A percentile compares a stretch with the other conserved stretches of the same genome.
These are phyloP conservation scores for Myxocyprinus asiaticus DNA, from an alignment of 2,113 vertebrate species.

Conservation along the genomic window DNA sequence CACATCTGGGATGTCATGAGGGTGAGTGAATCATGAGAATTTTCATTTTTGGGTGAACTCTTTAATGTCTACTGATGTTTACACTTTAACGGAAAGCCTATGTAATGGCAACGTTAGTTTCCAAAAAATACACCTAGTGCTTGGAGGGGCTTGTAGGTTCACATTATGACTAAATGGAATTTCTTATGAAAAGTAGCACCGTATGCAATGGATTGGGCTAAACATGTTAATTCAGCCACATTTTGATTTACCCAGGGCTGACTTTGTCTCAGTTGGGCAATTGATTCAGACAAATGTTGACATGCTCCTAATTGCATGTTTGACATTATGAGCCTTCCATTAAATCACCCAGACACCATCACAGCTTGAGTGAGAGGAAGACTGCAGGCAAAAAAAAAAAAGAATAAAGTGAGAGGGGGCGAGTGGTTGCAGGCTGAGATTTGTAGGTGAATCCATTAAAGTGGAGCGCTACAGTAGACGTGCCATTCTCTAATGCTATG, in stretches of 20 bases:
- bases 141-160: no score
- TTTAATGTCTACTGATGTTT: no score
- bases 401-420: neutral
- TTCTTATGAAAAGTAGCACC: neutral
- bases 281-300: constrained; percentile 58
- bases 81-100: no score
- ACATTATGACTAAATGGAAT: no score
- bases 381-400: neutral
- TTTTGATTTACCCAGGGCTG: constrained; percentile 19
- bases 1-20: no score
- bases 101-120: no score
- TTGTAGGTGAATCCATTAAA: constrained; percentile 39
- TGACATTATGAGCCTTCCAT: constrained; percentile 60
- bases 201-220: neutral
- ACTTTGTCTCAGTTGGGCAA: constrained; percentile 45
- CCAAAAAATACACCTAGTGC: no score
- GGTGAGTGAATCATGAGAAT: no score
- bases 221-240: constrained; percentile 9
- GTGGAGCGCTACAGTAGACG: neutral
- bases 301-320: constrained; percentile 62
- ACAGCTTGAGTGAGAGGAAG: constrained; percentile 26
- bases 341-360: constrained; percentile 45
- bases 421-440: constrained; percentile 17
- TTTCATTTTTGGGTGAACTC: no score
- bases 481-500: constrained; percentile 11